phyloP scores from a whole-genome alignment of 2,888 invertebrate genomes.

The Ceraclea dissimilis region DNA sequence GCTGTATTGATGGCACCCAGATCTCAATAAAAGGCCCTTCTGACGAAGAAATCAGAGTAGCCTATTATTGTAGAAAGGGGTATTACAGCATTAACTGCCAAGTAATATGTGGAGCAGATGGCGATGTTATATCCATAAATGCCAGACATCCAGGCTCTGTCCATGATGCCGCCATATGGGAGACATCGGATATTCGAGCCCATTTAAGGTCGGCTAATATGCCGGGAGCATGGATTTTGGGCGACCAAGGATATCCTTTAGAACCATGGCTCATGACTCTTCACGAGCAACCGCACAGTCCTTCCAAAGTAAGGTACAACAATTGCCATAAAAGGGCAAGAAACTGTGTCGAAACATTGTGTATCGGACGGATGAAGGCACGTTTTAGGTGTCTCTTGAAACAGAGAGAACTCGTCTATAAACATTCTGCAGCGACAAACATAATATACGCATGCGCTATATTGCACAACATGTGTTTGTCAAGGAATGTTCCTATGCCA shows the following conservation, averaged over 20 bases:
- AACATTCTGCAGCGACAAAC: background rate
- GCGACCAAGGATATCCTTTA: background rate
- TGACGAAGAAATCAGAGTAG: background rate
- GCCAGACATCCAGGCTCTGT: background rate
- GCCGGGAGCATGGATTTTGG: background rate
- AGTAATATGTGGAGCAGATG: background rate
- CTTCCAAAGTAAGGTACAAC: background rate
- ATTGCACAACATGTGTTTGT: background rate
- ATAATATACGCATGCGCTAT: background rate
- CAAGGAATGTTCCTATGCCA: background rate
- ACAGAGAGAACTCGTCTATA: background rate
- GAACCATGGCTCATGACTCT: background rate
- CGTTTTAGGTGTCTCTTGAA: background rate
- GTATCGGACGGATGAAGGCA: background rate
- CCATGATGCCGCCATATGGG: background rate
- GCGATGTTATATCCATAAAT: background rate
- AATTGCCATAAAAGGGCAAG: background rate
- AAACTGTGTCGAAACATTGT: background rate
- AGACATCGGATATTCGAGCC: background rate
- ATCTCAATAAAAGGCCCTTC: background rate
- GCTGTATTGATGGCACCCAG: background rate
- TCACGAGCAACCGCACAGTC: background rate
- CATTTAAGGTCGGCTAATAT: background rate
- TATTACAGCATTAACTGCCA: background rate
- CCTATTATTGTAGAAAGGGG: background rate